Evolutionary conservation across 2,888 invertebrate species (phyloP), one percentile per base, ranked within the genome.

Genomic region (Amphipyra tragopoginis): DNA sequence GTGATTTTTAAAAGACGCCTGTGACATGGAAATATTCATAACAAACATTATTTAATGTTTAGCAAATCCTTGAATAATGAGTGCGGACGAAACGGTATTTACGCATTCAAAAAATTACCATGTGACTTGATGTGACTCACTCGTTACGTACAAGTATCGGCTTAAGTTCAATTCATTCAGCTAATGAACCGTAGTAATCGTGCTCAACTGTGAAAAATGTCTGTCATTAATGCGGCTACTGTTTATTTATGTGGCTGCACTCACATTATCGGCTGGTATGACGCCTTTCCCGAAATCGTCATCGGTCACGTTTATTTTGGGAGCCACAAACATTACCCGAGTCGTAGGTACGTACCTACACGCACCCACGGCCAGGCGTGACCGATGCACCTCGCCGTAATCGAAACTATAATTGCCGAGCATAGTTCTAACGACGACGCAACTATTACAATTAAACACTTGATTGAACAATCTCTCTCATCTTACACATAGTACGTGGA

Each of bases 251-350:
- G 79, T 74, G 83, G 64, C 65, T 85, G 85, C 86, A 86, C 75
- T 81, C 75, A 84, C 80, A 86, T 84, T 85, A 86, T 83, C 80
- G 83, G 81, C 70, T 81, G 81, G 84, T 86, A 80, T 88, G 90
- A 88, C 89, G 90, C 85, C 84, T 90, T 90, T 89, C 86, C 85
- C 84, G 80, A 90, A 89, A 89, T 87, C 86, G 77, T 87, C 86
- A 81, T 80, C 81, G 80, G 86, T 91, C 91, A 90, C 81, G 86
- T 89, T 91, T 93, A 93, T 93, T 93, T 93, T 78, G 83, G 88
- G 89, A 86, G 81, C 60, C 78, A 79, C 81, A 84, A 81, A 78
- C 79, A 82, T 79, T 77, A 72, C 33, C 43, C 53, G 63, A 74
- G 54, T 53, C 39, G 40, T 60, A 57, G 34, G 51, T 29, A 54